These are phyloP conservation scores for Scomber japonicus DNA, from an alignment of 2,113 vertebrate genomes.

Conservation along the genomic window DNA sequence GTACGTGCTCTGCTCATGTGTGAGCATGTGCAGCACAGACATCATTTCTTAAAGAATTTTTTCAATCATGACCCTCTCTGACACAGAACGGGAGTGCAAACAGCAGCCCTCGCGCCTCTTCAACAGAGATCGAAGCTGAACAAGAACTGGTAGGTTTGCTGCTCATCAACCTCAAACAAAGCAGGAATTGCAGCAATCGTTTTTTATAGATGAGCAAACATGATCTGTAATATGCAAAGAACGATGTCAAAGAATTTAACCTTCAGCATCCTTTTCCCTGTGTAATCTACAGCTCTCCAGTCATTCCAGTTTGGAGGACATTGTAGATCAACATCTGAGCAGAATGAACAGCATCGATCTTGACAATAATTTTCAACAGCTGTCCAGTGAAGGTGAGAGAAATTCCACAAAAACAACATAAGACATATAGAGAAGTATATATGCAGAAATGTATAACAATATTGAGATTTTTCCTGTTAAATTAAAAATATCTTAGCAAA, in stretches of 20 bases:
- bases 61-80: not conserved
- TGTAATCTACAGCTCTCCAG: constrained; percentile 72
- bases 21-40: not conserved
- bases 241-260: not conserved
- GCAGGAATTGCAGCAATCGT: not conserved
- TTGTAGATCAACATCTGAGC: not conserved
- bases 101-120: constrained; percentile 61
- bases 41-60: not conserved
- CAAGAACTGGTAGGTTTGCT: constrained; percentile 70
- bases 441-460: not conserved
- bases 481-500: not conserved
- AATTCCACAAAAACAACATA: not conserved
- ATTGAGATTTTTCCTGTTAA: not conserved
- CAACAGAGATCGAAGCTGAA: constrained; percentile 53
- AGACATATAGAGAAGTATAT: not conserved
- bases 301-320: constrained; percentile 76
- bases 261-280: not conserved
- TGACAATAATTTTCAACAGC: not conserved
- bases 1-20: constrained; percentile 39
- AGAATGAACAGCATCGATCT: constrained; percentile 11
- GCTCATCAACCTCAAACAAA: not conserved
- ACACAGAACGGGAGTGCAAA: constrained; percentile 69
- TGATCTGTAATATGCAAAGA: not conserved
- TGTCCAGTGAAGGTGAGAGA: constrained; percentile 42
- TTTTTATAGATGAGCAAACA: not conserved